Conservation (phyloP, 2,113 vertebrate species). For the Rhadina sibilatrix region DNA sequence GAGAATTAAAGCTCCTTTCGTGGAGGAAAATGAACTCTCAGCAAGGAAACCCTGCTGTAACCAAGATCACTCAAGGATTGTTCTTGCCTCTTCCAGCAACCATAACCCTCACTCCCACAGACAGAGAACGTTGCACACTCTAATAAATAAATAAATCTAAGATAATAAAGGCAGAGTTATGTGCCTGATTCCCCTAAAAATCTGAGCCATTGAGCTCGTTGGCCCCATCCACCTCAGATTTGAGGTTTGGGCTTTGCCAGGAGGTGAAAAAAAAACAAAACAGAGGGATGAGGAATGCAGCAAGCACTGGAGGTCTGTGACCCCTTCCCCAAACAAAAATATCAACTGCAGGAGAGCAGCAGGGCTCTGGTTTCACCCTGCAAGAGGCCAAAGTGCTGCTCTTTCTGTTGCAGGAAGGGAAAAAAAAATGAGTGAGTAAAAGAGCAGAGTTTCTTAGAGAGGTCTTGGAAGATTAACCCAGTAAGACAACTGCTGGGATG, state of each 20-base stretch:
- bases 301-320: background rate
- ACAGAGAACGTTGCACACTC: rapidly evolving
- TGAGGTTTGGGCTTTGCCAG: background rate
- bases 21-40: background rate
- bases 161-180: background rate
- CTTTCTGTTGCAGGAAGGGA: background rate
- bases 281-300: background rate
- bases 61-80: background rate
- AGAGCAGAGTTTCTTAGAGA: background rate
- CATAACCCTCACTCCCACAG: background rate
- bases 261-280: background rate
- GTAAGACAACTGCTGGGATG: background rate
- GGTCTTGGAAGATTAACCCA: background rate
- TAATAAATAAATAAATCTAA: background rate
- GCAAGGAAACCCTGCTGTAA: background rate
- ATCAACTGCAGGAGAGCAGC: background rate
- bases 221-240: background rate
- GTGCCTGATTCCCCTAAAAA: background rate
- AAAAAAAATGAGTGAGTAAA: background rate
- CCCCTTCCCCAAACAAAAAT: background rate
- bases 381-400: background rate
- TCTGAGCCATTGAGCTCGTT: background rate
- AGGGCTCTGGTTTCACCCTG: background rate
- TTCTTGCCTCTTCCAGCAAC: background rate
- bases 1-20: background rate